Percentiles rank a stretch among this genome's conserved stretches.
phyloP scores from a whole-genome alignment of 2,113 vertebrate species.

The Syngnathus typhle region DNA sequence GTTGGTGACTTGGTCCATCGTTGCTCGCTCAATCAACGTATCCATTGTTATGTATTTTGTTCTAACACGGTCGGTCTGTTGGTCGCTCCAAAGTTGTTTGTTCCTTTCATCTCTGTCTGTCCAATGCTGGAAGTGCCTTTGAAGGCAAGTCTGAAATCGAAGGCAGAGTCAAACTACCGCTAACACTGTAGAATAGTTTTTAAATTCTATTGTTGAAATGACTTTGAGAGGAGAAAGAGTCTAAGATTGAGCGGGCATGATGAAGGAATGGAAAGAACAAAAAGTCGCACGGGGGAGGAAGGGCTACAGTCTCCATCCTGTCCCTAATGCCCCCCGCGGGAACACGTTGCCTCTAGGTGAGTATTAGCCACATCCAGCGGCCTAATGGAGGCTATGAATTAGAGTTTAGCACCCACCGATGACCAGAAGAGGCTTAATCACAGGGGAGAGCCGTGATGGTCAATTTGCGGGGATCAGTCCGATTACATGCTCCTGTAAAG shows the following conservation, averaged over 20 bases:
- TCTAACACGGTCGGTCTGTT: neutral
- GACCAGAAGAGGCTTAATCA: constrained; percentile 45
- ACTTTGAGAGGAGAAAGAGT: constrained; percentile 11
- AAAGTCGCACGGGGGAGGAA: constrained; percentile 1
- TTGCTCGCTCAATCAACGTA: too few species aligned
- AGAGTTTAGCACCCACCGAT: constrained; percentile 53
- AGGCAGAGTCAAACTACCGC: neutral
- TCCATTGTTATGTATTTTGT: too few species aligned
- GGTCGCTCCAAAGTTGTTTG: neutral
- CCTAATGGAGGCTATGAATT: constrained; percentile 61
- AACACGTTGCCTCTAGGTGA: constrained; percentile 65
- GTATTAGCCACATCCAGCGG: constrained; percentile 77
- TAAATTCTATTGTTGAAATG: neutral
- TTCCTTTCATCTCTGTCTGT: neutral
- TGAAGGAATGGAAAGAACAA: constrained; percentile 35
- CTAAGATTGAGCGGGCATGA: constrained; percentile 5
- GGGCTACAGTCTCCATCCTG: constrained; percentile 44
- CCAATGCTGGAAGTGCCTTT: neutral
- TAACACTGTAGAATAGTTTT: neutral
- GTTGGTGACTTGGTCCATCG: too few species aligned
- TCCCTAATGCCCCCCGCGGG: constrained; percentile 57
- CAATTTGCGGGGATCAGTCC: constrained; percentile 12
- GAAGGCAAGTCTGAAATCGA: neutral
- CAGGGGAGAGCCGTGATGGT: constrained; percentile 27
- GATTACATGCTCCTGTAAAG: neutral